These are phyloP conservation scores for Nibea coibor DNA, from an alignment of 2,113 vertebrate species.

Conservation along the genomic window DNA sequence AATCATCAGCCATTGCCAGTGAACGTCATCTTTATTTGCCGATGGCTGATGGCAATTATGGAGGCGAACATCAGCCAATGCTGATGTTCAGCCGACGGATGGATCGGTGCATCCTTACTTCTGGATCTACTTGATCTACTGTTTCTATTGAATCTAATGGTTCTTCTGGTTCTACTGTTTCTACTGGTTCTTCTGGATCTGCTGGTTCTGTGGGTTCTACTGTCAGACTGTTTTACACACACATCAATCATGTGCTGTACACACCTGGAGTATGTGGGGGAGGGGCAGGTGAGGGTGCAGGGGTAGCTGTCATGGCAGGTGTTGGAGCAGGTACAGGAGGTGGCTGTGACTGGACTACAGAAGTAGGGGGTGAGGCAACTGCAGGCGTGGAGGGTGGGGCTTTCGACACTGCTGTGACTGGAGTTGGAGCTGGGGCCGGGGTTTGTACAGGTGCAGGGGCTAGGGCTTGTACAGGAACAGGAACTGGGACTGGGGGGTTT, in stretches of 20 bases:
- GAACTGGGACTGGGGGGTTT: background rate
- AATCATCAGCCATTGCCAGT: no score
- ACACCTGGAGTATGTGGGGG: constrained; percentile 72
- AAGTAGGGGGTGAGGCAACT: constrained; percentile 9
- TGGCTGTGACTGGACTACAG: constrained; percentile 18
- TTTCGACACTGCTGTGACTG: no score
- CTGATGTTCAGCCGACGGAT: no score
- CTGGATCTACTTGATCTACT: no score
- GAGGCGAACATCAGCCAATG: no score
- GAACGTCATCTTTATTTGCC: no score
- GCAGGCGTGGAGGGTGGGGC: background rate
- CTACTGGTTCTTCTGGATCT: background rate
- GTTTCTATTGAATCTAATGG: no score
- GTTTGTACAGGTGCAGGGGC: background rate
- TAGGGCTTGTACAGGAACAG: background rate
- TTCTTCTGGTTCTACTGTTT: no score
- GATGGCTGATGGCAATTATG: no score
- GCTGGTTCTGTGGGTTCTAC: background rate
- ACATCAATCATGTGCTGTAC: constrained; percentile 46
- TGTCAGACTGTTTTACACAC: background rate
- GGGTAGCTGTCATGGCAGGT: constrained; percentile 1
- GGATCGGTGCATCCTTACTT: no score
- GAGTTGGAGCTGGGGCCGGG: background rate
- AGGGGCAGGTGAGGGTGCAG: constrained; percentile 42
- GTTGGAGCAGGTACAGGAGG: constrained; percentile 3